phyloP scores from a whole-genome alignment of 2,888 invertebrate species.

The Drosophila pseudotakahashii region DNA sequence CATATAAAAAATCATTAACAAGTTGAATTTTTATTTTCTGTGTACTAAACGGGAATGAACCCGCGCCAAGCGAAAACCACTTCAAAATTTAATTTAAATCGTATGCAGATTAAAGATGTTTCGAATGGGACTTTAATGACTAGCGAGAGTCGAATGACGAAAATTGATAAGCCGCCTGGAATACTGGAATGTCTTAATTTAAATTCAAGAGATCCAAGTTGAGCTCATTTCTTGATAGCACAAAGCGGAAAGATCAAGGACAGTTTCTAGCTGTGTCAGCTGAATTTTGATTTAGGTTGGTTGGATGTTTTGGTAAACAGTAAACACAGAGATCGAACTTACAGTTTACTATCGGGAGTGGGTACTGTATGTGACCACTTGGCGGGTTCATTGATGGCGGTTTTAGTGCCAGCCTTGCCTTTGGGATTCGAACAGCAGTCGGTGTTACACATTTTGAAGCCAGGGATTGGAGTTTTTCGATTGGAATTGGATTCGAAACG shows the following conservation, averaged over 20 bases:
- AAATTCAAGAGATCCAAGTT: constrained; percentile 21
- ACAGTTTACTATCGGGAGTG: constrained; percentile 30
- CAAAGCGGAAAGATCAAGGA: constrained; percentile 67
- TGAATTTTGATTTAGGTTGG: background rate
- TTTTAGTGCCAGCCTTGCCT: constrained; percentile 43
- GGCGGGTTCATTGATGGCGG: background rate
- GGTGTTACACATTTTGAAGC: constrained; percentile 34
- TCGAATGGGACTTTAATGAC: constrained; percentile 47
- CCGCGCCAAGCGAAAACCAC: background rate
- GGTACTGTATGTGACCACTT: background rate
- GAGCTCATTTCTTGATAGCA: constrained; percentile 32
- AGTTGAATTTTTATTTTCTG: background rate
- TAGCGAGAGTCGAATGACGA: constrained; percentile 17
- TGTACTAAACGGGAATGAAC: constrained; percentile 11
- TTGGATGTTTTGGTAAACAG: background rate
- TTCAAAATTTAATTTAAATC: constrained; percentile 24
- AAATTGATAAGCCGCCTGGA: constrained; percentile 57
- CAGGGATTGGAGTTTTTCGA: background rate
- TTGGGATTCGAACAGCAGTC: constrained; percentile 51
- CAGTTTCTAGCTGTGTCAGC: constrained; percentile 26
- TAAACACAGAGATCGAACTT: constrained; percentile 9
- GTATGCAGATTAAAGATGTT: constrained; percentile 58
- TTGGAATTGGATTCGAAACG: background rate
- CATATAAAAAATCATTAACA: too few species aligned
- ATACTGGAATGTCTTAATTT: constrained; percentile 40